phyloP scores from a whole-genome alignment of 2,888 invertebrate species.

The Oligia latruncula region DNA sequence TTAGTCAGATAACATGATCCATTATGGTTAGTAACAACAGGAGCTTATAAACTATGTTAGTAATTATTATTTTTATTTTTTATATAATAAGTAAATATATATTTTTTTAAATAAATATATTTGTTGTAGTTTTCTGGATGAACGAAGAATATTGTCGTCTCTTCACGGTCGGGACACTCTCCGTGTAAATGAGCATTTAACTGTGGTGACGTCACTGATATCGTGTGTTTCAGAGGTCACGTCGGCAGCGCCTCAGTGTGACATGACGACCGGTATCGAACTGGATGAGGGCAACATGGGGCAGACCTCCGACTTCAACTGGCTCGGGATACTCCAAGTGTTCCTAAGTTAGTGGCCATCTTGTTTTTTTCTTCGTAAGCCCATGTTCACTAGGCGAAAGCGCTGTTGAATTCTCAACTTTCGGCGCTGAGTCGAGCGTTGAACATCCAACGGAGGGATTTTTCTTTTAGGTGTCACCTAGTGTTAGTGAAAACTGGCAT shows the following conservation, averaged over 20 bases:
- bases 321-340: constrained; percentile 15
- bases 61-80: too few species aligned
- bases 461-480: too few species aligned
- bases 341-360: not conserved
- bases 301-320: constrained; percentile 7
- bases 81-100: too few species aligned
- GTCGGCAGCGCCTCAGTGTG: not conserved
- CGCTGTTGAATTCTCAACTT: not conserved
- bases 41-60: too few species aligned
- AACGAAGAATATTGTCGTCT: too few species aligned
- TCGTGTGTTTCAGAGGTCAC: not conserved
- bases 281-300: constrained; percentile 17
- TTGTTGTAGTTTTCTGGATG: too few species aligned
- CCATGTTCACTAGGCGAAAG: not conserved
- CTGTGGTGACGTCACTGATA: not conserved
- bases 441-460: not conserved
- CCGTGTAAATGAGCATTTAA: not conserved
- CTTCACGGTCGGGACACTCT: too few species aligned
- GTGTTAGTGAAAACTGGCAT: too few species aligned
- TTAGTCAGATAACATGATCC: too few species aligned
- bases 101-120: too few species aligned
- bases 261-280: not conserved
- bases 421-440: not conserved
- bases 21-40: too few species aligned
- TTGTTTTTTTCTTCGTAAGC: not conserved